Base-by-base conservation (phyloP, 2,113 vertebrate species). In the Notothenia coriiceps region DNA sequence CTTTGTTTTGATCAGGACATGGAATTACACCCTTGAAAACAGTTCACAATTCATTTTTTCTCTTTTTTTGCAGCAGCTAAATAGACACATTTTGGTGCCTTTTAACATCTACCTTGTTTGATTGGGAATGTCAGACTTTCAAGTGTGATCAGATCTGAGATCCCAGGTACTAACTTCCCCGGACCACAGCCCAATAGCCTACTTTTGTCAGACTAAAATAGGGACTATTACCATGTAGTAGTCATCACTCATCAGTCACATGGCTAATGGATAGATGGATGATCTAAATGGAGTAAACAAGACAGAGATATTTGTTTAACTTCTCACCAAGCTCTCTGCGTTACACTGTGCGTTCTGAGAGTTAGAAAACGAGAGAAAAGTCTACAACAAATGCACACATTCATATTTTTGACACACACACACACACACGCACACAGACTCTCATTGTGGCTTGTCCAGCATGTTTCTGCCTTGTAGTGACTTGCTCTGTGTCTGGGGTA, bases 381-480 rank as follows among this genome's bases (percentile, higher is more conserved):
- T 13, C 20, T 4, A 13, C 14, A 69, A 60, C n/a, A 43, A 4
- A 63, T 10, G 1, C 40, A 70, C 17, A 35, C 51, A 17, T 51
- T 7, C 46, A 11, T 10, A 47, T 15, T 7, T 61, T 33, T 51
- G 55, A 43, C 62, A 4, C 50, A 54, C 11, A 22, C 70, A 11
- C 22, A 22, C 22, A 1, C 22, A 22, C 50, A 54, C 11, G 12
- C 22, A 13, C 17, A 62, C 43, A 55, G 66, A 29, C 70, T 9
- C 61, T 4, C 51, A 4, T 22, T 71, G 44, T 9, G 12, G 63
- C 51, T 69, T 70, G 35, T 64, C 54, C 1, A 10, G 61, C 74
- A 71, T 74, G 55, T 80, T 60, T 72, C 35, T 46, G 47, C 56
- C 49, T 14, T 80, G 77, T 59, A 70, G 57, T 2, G 2, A 83